These are phyloP conservation scores for Blastobasis adustella DNA, from an alignment of 2,888 invertebrate genomes.

Conservation along the genomic window DNA sequence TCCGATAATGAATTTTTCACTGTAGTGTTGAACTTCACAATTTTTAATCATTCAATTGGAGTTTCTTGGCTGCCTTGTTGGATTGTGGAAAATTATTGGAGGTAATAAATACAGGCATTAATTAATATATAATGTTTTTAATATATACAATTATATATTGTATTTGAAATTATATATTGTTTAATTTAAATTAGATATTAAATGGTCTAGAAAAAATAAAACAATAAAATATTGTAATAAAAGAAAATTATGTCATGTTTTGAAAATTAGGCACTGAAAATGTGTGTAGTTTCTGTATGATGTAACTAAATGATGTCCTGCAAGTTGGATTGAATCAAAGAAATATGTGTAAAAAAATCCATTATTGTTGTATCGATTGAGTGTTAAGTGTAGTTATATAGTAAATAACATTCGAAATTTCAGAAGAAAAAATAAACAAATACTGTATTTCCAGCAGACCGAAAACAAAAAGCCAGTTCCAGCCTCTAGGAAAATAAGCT, in stretches of 20 bases:
- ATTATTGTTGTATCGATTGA: conserved; percentile 33
- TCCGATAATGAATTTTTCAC: not conserved
- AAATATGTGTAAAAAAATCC: conserved; percentile 24
- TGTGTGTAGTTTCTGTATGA: too few species aligned
- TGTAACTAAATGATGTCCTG: too few species aligned
- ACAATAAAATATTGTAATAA: too few species aligned
- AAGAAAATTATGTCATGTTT: too few species aligned
- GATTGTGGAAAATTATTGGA: conserved; percentile 21
- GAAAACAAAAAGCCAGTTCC: conserved; percentile 56
- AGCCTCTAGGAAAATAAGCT: conserved; percentile 64
- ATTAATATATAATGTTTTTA: conserved; percentile 11
- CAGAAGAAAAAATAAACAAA: conserved; percentile 11
- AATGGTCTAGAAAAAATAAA: too few species aligned
- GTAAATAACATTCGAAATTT: conserved; percentile 16
- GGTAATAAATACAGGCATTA: conserved; percentile 29
- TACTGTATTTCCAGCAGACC: conserved; percentile 26
- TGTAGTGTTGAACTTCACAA: not conserved
- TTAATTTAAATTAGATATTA: too few species aligned
- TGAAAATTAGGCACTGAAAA: too few species aligned
- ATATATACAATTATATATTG: conserved; percentile 2
- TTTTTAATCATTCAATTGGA: not conserved
- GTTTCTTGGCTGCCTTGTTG: conserved; percentile 19
- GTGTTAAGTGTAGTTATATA: conserved; percentile 22
- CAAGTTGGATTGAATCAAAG: too few species aligned
- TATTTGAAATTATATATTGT: too few species aligned